Evolutionary conservation across 2,888 invertebrate species (phyloP).

Genomic region (Neocrepidodera transversa): DNA sequence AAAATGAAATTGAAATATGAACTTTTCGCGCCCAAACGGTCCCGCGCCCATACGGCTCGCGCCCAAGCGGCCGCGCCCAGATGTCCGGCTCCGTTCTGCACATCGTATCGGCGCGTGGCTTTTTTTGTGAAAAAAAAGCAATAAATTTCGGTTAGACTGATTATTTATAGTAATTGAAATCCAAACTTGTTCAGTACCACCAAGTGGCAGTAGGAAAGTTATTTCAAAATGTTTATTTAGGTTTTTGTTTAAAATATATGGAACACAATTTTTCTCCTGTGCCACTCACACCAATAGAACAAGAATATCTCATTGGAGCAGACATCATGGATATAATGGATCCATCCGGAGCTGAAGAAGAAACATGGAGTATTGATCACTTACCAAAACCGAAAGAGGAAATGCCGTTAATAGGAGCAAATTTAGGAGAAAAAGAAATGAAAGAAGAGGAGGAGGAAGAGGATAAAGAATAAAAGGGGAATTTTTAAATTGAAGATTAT

Average conservation of each 20-base stretch:
- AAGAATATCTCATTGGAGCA: conserved; percentile 75
- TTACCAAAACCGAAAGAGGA: conserved; percentile 59
- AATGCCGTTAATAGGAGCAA: conserved; percentile 53
- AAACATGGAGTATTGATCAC: conserved; percentile 75
- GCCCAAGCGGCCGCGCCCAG: no score
- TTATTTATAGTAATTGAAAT: no score
- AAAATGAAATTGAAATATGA: no score
- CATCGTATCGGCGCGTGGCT: no score
- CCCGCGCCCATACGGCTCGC: no score
- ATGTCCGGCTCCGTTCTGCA: no score
- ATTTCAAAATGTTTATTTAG: conserved; percentile 63
- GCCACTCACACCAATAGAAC: conserved; percentile 70
- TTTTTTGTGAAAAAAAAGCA: no score
- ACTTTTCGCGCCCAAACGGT: no score
- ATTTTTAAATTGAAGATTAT: no score
- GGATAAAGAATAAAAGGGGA: conserved; percentile 40
- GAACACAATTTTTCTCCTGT: conserved; percentile 75
- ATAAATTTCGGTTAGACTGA: no score
- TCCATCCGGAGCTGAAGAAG: conserved; percentile 82
- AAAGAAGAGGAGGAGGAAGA: conserved; percentile 63
- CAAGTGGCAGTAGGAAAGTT: no score
- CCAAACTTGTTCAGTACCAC: no score
- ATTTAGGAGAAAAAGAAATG: conserved; percentile 62
- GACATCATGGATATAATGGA: conserved; percentile 83
- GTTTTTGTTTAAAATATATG: conserved; percentile 79